Base-by-base conservation (phyloP, 2,797 vertebrate species). In the Enteromius argenteus region DNA sequence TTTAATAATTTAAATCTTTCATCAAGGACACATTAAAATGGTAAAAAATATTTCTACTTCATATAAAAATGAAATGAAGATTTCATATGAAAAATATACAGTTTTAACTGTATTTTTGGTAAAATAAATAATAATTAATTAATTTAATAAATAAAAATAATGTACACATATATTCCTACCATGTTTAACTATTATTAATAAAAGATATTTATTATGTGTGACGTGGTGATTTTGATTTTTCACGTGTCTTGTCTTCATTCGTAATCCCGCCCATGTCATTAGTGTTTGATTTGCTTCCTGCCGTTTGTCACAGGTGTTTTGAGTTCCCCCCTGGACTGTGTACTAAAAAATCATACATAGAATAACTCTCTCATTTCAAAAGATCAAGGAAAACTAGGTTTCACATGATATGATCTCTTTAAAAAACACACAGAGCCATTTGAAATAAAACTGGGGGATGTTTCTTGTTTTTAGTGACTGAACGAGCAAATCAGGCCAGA, bases 401-500 rank as follows among this genome's bases (percentile, higher is more conserved):
- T 73, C 9, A 30, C 23, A 46, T 64, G 35, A 66, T n/a, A 72
- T 32, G 10, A 21, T 4, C 51, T 5, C 15, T 19, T 53, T 4
- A 39, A 44, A 15, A 53, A 21, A 35, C 3, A 60, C 21, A 7
- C 6, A 49, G 15, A 19, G 6, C 0, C 0, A 27, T 77, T 66
- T 27, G 13, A 64, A 64, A 71, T 35, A 35, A 17, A 68, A 46
- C 5, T n/a, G 17, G 5, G n/a, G 9, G 14, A 23, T 77, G 3
- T 74, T 19, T 74, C 3, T 68, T 83, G 15, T 64, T 79, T 84
- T 83, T 66, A 97, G 96, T 96, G 86, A 97, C 96, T 0, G 94
- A 95, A 69, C 86, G 89, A 79, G 94, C 95, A 2, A 96, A 95
- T 87, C 96, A 96, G 84, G 96, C 96, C 44, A 92, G 94, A 91